These are phyloP conservation scores for Varecia variegata DNA, from an alignment of 2,797 vertebrate species.

Conservation along the genomic window DNA sequence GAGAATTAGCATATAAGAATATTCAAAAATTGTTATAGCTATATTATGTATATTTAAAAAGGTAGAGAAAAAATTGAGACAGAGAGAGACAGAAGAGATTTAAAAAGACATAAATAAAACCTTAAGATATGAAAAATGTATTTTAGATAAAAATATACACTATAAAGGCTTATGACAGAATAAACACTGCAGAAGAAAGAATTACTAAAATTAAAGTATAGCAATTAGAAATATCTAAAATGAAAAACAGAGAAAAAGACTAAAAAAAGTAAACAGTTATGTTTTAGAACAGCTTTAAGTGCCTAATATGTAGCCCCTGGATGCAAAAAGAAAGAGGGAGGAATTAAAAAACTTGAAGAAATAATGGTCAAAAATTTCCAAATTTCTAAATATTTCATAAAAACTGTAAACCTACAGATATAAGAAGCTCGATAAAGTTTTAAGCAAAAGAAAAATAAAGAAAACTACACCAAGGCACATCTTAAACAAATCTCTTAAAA, in stretches of 20 bases:
- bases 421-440: not conserved
- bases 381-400: not conserved
- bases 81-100: not conserved
- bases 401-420: not conserved
- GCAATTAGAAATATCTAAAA: not conserved
- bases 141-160: not conserved
- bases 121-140: not conserved
- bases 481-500: not conserved
- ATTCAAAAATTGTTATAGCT: not conserved
- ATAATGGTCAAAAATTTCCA: not conserved
- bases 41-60: not conserved
- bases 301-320: not conserved
- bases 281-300: not conserved
- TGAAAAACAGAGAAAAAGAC: not conserved
- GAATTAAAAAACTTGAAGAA: not conserved
- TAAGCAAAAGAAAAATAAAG: not conserved
- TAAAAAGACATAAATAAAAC: not conserved
- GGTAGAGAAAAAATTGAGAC: not conserved
- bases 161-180: not conserved
- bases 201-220: not conserved
- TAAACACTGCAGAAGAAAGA: not conserved
- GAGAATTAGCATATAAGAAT: not conserved
- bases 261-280: not conserved
- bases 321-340: not conserved
- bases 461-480: not conserved